These are phyloP conservation scores for Galerucella pusilla DNA, from an alignment of 2,888 invertebrate genomes.

Conservation along the genomic window DNA sequence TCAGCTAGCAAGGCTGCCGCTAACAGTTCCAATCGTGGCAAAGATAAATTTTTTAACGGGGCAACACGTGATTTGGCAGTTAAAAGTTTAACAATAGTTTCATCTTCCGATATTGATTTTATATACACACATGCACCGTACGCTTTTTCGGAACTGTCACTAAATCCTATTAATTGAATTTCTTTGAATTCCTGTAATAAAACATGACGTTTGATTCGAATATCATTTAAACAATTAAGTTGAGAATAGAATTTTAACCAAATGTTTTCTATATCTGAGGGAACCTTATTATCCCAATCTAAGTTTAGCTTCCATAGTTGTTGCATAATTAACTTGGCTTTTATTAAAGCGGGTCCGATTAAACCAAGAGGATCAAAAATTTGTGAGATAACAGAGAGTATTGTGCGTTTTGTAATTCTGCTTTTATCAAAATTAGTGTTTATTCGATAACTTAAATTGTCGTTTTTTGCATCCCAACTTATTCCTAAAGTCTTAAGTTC, in stretches of 20 bases:
- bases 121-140: constrained; percentile 24
- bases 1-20: constrained; percentile 10
- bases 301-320: constrained; percentile 13
- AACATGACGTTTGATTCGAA: not conserved
- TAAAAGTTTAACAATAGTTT: constrained; percentile 7
- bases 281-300: constrained; percentile 12
- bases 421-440: too few relatives aligned
- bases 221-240: not conserved
- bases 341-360: not conserved
- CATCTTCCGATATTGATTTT: not conserved
- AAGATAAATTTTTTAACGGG: constrained; percentile 18
- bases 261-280: not conserved
- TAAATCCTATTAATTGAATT: constrained; percentile 9
- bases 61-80: constrained; percentile 25
- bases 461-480: not conserved
- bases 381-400: not conserved
- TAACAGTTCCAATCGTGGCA: constrained; percentile 26
- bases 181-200: not conserved
- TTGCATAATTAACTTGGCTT: constrained; percentile 15
- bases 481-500: not conserved
- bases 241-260: not conserved
- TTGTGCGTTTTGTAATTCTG: not conserved
- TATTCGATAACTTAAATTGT: too few relatives aligned
- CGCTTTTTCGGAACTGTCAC: too few relatives aligned
- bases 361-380: constrained; percentile 6